Percentiles rank a stretch among this genome's conserved stretches.
phyloP scores from a whole-genome alignment of 2,888 invertebrate species.

The Onchidella celtica region DNA sequence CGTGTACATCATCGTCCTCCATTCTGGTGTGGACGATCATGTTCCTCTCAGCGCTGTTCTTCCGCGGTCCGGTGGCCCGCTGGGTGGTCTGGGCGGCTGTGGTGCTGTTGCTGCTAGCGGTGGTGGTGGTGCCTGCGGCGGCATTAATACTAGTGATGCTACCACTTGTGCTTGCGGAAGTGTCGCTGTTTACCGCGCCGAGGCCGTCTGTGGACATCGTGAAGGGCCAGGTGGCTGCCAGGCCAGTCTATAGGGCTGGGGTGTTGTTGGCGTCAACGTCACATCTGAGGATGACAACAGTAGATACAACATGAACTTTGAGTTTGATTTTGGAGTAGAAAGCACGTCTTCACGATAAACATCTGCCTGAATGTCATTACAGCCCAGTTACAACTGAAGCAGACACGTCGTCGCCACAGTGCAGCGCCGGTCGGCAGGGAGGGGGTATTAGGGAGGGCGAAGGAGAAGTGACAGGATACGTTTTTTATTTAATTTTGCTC shows the following conservation, averaged over 20 bases:
- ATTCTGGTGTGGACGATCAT: constrained; percentile 76
- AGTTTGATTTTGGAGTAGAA: too few species aligned
- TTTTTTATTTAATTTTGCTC: too few species aligned
- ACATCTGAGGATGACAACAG: too few species aligned
- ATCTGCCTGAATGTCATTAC: too few species aligned
- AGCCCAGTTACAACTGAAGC: too few species aligned
- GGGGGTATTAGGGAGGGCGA: too few species aligned
- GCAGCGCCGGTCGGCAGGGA: too few species aligned
- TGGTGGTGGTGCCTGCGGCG: background rate
- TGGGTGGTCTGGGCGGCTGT: background rate
- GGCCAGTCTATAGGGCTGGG: background rate
- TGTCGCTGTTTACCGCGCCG: background rate
- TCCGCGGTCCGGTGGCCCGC: constrained; percentile 12
- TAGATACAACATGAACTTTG: too few species aligned
- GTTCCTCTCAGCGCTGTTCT: constrained; percentile 59
- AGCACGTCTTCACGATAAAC: too few species aligned
- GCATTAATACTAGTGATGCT: background rate
- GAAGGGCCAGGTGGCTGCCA: background rate
- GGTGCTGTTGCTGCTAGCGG: background rate
- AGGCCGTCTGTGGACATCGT: background rate
- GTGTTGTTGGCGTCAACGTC: background rate
- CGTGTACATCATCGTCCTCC: constrained; percentile 72
- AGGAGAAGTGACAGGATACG: too few species aligned
- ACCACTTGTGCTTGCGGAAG: background rate
- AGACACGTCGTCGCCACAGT: too few species aligned